Evolutionary conservation across 2,113 vertebrate genomes (phyloP).

Genomic region (Dasypus novemcinctus): DNA sequence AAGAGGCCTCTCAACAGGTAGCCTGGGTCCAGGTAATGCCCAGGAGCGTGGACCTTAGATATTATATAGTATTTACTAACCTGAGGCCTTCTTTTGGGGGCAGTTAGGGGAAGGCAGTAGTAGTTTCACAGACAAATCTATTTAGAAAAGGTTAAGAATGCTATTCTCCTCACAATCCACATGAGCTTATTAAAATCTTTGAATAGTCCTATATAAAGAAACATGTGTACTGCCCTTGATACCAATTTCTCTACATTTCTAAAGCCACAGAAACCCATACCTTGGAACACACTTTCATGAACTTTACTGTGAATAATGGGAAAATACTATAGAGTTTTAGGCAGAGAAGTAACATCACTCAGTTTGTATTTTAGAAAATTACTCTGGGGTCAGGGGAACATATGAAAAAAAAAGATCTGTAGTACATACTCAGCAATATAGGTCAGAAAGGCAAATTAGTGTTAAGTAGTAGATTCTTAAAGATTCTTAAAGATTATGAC

Average conservation of each 20-base stretch:
- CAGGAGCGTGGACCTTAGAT: neutral
- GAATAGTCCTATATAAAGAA: neutral
- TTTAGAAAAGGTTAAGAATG: neutral
- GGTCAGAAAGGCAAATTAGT: neutral
- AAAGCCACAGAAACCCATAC: neutral
- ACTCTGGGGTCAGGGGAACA: neutral
- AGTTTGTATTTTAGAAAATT: neutral
- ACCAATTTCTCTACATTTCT: neutral
- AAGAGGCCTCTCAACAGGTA: too few species aligned
- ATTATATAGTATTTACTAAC: neutral
- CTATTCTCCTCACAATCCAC: neutral
- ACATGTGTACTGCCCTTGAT: neutral
- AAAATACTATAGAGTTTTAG: neutral
- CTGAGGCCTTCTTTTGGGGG: neutral
- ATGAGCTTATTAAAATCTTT: too few species aligned
- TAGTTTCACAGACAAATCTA: too few species aligned
- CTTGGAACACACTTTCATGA: neutral
- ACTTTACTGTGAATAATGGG: neutral
- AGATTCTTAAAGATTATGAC: too few species aligned
- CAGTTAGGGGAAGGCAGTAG: neutral
- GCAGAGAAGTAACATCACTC: neutral
- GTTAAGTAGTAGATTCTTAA: too few species aligned
- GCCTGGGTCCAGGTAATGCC: rapidly evolving
- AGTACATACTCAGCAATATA: neutral
- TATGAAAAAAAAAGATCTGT: neutral